Evolutionary conservation across 2,797 vertebrate genomes (phyloP), one percentile per base, ranked within the genome.

Genomic region (Phoeniculus purpureus): DNA sequence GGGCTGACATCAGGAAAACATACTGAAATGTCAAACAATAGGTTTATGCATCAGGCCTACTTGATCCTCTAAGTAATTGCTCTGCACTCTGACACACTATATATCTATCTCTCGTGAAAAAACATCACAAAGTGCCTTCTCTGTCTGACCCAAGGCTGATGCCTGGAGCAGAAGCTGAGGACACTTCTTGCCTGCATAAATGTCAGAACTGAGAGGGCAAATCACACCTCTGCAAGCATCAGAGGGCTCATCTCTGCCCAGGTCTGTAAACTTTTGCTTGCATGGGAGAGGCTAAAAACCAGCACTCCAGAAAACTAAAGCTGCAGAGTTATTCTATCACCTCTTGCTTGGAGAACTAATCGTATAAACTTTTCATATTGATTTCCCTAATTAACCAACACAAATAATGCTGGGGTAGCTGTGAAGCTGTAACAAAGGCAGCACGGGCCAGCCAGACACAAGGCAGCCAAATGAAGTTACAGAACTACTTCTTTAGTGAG

Each of bases 351-450:
- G 55, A 22, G n/a, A 80, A 66, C 11, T 4, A 78, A 83, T 90
- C 14, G 10, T 72, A 87, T 75, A 45, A 68, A 72, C 55, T 83
- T 85, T 80, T 91, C 27, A 16, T 29, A 32, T 22, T 60, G 62
- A 90, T 87, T 92, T 77, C 16, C 51, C 34, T 88, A 67, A 82
- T 83, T 72, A 96, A 66, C 26, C n/a, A 70, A 9, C 31, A 86
- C 68, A 23, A 67, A 77, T 10, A 32, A 19, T 29, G 29, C 3
- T 1, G 23, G 25, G n/a, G 64, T 67, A 82, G 45, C 83, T 80
- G 37, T 32, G 70, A 93, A 80, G 22, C 56, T 78, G 3, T 26
- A 81, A 91, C 62, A 93, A 87, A 92, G 54, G 59, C 5, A 0
- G 59, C 5, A 0, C 15, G 21, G 7, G 1, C 29, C 68, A 90